Evolutionary conservation across 2,888 invertebrate species (phyloP), one percentile per base, ranked within the genome.

Genomic region (Philopedon plagiatum): DNA sequence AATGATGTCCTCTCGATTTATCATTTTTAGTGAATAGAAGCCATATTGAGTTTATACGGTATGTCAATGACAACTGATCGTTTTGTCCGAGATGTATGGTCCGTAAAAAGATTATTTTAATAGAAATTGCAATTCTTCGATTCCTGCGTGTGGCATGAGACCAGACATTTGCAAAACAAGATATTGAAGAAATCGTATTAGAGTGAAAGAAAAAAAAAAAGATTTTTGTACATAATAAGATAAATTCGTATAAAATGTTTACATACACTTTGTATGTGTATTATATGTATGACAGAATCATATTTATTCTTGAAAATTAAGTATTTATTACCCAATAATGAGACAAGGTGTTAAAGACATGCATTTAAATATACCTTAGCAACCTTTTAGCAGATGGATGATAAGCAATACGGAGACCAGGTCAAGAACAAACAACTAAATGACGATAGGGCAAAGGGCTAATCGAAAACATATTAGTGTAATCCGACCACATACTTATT

Each of bases 1-100:
- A 80, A 79, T 78, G 79, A 80, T 80, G 79, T 78, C 78, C 76
- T 77, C 76, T 76, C 80, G 76, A 80, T 80, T 80, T 79, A 80
- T 80, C 80, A 80, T 79, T 76, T 78, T 73, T 69, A 58, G 67
- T 80, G 79, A 80, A 80, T 78, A 77, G 79, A 60, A 77, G 78
- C 79, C 79, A 79, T 79, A 78, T 79, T 80, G 79, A 79, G 79
- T 80, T 79, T 79, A 77, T 78, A 80, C 77, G 77, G 77, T 71
- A 77, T 77, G 79, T 79, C 79, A 78, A 76, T 80, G 80, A 78
- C 80, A 79, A 79, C 78, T 76, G 79, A 78, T 74, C 76, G 78
- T 75, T 78, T 79, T 80, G 79, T 80, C 76, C 78, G 67, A 65
- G 71, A 73, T 76, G 78, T 78, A 79, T 79, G 76, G 75, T 74